Base-by-base conservation (phyloP, 2,888 invertebrate species). In the Drosophila atroscutellata region DNA sequence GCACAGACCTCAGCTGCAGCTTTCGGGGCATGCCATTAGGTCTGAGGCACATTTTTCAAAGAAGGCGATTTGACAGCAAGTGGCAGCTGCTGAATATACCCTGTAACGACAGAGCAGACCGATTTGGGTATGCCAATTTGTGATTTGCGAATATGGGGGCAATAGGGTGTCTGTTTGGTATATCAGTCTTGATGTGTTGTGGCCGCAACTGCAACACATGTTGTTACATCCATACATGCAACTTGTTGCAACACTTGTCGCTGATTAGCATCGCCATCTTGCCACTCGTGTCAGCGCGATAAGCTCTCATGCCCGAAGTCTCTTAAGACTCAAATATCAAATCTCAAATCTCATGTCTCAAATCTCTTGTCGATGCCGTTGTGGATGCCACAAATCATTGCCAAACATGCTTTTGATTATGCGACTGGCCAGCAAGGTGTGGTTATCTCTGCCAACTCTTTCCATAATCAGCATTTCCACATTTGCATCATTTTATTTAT, bases 371-470 rank as follows among this genome's bases (percentile, higher is more conserved):
- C 37, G 55, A 37, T 51, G 71, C 42, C 42, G 54, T 20, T 62
- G 26, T 54, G 61, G 71, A 62, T 84, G 89, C 81, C 89, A 86
- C 89, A 89, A 86, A 81, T 86, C 89, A 89, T 81, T 84, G 87
- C 59, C 82, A 79, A 86, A 73, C 84, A 79, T 86, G 81, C 70
- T 83, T 88, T 85, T 83, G 76, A 83, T 72, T 80, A 72, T 75
- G 65, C 66, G 67, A 58, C 58, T 68, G 56, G 42, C 61, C 70
- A 47, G 39, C 63, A 50, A 81, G 73, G 81, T 66, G 77, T 78
- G 81, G 57, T 9, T 56, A 57, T 57, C 63, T 57, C 50, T 37
- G 18, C 30, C 15, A 55, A 59, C 28, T 28, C 15, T 26, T 50
- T 60, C 26, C 47, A 36, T 58, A 28, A 24, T 70, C 37, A 30